These are phyloP conservation scores for Spatulosminthurus flaviceps DNA, from an alignment of 2,888 invertebrate genomes.

Conservation along the genomic window DNA sequence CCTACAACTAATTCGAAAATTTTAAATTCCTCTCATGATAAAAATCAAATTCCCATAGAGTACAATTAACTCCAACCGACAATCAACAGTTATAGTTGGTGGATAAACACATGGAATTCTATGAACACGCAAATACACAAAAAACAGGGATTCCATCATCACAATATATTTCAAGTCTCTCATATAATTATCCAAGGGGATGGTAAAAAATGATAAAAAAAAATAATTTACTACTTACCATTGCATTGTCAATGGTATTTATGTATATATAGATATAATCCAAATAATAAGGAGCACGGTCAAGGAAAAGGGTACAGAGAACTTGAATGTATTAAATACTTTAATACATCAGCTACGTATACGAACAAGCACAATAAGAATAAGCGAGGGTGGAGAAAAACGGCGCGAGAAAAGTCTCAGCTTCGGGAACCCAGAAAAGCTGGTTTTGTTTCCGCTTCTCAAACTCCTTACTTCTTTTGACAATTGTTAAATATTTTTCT, in stretches of 20 bases:
- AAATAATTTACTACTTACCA: no score
- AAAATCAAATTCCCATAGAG: slow-evolving; percentile 47
- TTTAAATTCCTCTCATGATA: slow-evolving; percentile 35
- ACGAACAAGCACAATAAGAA: not conserved
- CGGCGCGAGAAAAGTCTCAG: slow-evolving; percentile 49
- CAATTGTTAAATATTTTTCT: slow-evolving; percentile 18
- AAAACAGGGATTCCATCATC: no score
- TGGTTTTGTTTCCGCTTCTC: slow-evolving; percentile 54
- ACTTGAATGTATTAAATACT: not conserved
- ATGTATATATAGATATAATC: not conserved
- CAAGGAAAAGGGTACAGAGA: not conserved
- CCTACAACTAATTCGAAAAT: slow-evolving; percentile 37
- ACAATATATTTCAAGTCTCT: no score
- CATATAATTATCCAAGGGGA: no score
- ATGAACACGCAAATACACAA: not conserved
- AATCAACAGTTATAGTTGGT: slow-evolving; percentile 50
- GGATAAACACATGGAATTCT: slow-evolving; percentile 32
- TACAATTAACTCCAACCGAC: slow-evolving; percentile 54
- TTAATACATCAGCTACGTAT: not conserved
- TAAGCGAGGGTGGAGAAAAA: slow-evolving; percentile 44
- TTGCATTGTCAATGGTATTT: not conserved
- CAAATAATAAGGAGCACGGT: not conserved
- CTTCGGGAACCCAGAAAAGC: slow-evolving; percentile 44
- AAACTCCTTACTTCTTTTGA: slow-evolving; percentile 29
- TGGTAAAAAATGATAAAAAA: no score